A percentile compares a stretch with the other conserved stretches of the same genome.
Conservation (phyloP, 2,888 invertebrate genomes). For the Entomobrya multifasciata region DNA sequence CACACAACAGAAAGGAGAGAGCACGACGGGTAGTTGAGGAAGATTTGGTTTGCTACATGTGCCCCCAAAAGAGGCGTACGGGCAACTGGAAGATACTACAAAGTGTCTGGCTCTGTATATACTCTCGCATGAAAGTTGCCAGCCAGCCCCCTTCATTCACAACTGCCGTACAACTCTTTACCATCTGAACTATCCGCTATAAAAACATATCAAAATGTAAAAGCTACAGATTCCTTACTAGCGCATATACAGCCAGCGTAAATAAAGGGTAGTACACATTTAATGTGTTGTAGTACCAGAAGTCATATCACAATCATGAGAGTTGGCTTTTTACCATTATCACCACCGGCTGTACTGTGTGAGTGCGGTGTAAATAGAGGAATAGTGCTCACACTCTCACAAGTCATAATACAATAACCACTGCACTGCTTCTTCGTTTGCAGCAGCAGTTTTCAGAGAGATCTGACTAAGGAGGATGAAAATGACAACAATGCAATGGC, state of each 20-base stretch:
- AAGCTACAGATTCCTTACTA: conserved; percentile 22
- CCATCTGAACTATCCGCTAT: neutral
- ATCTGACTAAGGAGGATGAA: conserved; percentile 61
- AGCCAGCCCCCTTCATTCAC: conserved; percentile 61
- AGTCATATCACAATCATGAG: conserved; percentile 33
- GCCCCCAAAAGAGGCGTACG: conserved; percentile 64
- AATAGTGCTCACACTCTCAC: neutral
- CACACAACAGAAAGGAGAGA: neutral
- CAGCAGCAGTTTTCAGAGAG: conserved; percentile 61
- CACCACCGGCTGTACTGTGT: neutral
- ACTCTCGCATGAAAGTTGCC: neutral
- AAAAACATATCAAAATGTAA: neutral
- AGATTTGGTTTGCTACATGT: conserved; percentile 62
- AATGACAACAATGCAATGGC: conserved; percentile 67
- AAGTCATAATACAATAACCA: conserved; percentile 38
- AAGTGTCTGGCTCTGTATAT: conserved; percentile 55
- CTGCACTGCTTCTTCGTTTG: conserved; percentile 5
- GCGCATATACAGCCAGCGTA: conserved; percentile 40
- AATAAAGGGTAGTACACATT: conserved; percentile 57
- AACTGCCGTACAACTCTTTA: conserved; percentile 26
- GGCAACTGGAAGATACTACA: conserved; percentile 70
- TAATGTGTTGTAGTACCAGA: neutral
- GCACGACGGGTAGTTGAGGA: conserved; percentile 60
- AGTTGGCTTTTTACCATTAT: conserved; percentile 37
- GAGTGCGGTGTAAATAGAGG: conserved; percentile 9